Conservation (phyloP, 2,113 vertebrate species). For the Pseudopipra pipra region DNA sequence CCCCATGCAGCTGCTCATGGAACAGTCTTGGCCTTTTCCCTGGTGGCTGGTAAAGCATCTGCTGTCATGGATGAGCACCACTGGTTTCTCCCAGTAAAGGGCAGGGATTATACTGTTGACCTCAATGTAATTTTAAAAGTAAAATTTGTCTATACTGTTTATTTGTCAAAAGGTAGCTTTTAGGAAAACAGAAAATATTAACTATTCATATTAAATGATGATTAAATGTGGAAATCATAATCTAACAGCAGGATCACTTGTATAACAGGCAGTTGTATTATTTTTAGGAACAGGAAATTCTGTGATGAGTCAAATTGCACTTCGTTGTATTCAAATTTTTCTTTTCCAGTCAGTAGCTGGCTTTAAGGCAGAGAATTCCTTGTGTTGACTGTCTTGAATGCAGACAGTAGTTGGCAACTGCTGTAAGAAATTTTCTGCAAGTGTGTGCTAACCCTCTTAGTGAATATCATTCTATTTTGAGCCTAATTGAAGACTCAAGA, state of each 20-base stretch:
- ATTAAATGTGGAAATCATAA: not conserved
- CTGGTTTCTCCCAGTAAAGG: not conserved
- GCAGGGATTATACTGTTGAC: not conserved
- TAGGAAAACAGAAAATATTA: not conserved
- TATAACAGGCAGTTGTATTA: not conserved
- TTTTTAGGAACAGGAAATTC: not conserved
- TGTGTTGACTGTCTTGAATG: not conserved
- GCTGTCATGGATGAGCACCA: not conserved
- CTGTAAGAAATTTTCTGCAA: conserved; percentile 6
- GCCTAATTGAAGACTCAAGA: conserved; percentile 44
- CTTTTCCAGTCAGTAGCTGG: not conserved
- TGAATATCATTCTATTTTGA: conserved; percentile 1
- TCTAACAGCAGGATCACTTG: not conserved
- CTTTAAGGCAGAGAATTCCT: not conserved
- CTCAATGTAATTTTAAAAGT: not conserved
- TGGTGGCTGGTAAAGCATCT: not conserved
- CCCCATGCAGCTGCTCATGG: not conserved
- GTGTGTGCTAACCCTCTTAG: not conserved
- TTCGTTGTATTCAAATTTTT: not conserved
- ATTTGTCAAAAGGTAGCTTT: not conserved
- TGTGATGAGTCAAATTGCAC: not conserved
- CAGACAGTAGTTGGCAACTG: not conserved
- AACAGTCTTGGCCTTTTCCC: not conserved
- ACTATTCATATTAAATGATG: not conserved
- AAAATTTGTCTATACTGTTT: not conserved